phyloP scores from a whole-genome alignment of 2,888 invertebrate genomes.

The Drosophila borborema region DNA sequence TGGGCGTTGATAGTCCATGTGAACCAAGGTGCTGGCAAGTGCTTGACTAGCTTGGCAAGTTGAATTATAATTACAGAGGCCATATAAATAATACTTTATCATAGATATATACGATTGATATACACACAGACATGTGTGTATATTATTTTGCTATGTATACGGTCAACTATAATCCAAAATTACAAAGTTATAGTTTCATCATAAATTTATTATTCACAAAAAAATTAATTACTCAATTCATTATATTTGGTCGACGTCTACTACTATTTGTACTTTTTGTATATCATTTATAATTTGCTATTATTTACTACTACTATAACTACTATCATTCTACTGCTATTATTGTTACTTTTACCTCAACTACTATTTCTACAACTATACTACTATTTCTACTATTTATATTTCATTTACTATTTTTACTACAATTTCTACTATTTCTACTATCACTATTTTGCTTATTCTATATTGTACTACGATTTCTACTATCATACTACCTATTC shows the following conservation, averaged over 20 bases:
- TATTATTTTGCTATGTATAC: too few relatives aligned
- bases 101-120: not conserved
- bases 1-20: slow-evolving; percentile 14
- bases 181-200: too few relatives aligned
- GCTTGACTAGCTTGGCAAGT: not conserved
- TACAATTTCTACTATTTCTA: not conserved
- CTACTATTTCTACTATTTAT: not conserved
- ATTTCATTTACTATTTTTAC: not conserved
- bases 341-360: not conserved
- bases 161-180: too few relatives aligned
- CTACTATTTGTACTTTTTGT: not conserved
- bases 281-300: not conserved
- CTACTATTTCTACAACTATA: not conserved
- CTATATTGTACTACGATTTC: too few relatives aligned
- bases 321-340: not conserved
- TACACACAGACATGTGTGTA: not conserved
- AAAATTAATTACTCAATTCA: not conserved
- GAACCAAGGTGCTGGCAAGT: slow-evolving; percentile 11
- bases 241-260: not conserved
- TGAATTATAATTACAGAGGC: not conserved
- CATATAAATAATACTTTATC: not conserved
- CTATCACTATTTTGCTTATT: too few relatives aligned
- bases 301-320: too few relatives aligned
- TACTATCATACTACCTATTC: not conserved
- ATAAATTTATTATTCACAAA: too few relatives aligned